Evolutionary conservation across 2,888 invertebrate species (phyloP).

Genomic region (Mythimna albipuncta): DNA sequence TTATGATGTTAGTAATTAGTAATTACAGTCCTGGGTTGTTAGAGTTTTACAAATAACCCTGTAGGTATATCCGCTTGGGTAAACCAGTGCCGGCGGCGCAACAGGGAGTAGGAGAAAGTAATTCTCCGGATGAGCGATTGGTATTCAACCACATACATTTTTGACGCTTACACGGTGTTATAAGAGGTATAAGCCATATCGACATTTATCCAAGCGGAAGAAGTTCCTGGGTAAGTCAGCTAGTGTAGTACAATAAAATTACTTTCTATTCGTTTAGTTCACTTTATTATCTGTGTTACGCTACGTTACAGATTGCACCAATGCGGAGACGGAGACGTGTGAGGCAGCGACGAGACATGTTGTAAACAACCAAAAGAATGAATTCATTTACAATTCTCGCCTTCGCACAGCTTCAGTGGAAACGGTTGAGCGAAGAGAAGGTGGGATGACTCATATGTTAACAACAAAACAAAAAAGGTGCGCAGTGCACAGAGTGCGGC

Average conservation of each 20-base stretch:
- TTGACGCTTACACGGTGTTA: too few species aligned
- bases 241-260: background rate
- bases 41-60: too few species aligned
- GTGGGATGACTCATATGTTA: background rate
- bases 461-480: background rate
- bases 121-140: too few species aligned
- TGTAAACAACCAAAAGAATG: background rate
- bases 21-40: too few species aligned
- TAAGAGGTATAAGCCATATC: background rate
- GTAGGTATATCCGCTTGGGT: too few species aligned
- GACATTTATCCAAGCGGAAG: background rate
- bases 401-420: background rate
- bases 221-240: background rate
- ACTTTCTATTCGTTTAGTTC: background rate
- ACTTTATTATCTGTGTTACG: background rate
- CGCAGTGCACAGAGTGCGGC: background rate
- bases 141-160: too few species aligned
- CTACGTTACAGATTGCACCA: background rate
- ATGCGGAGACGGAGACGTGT: background rate
- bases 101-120: too few species aligned
- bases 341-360: too few species aligned
- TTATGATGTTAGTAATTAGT: too few species aligned
- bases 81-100: too few species aligned
- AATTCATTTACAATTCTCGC: background rate
- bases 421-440: background rate